phyloP scores from a whole-genome alignment of 1,140 invertebrate genomes.

The Pygmarrhopalites habei region DNA sequence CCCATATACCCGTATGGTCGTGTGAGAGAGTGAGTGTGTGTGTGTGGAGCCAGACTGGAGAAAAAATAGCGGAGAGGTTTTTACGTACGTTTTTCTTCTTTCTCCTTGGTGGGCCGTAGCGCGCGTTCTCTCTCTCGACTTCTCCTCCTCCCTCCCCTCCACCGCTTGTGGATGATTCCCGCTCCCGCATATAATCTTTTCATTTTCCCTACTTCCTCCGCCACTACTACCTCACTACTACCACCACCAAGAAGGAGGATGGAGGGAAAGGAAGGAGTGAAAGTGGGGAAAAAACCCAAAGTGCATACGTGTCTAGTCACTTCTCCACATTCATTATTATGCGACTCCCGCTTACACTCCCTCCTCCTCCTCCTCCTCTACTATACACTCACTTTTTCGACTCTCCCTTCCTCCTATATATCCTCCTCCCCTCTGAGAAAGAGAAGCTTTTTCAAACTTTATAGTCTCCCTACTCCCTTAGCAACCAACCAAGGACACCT shows the following conservation, averaged over 20 bases:
- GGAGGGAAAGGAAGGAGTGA: background rate
- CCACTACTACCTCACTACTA: background rate
- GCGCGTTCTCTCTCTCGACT: background rate
- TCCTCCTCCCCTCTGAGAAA: too few species aligned
- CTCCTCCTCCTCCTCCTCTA: background rate
- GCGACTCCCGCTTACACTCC: background rate
- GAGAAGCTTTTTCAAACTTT: too few species aligned
- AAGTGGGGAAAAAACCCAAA: background rate
- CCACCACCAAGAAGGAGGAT: background rate
- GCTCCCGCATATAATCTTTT: constrained; percentile 18
- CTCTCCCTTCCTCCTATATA: too few species aligned
- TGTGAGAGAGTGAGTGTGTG: background rate
- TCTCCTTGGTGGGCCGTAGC: too few species aligned
- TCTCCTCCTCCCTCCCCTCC: constrained; percentile 2
- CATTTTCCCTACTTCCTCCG: constrained; percentile 2
- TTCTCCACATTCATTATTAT: background rate
- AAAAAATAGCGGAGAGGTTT: too few species aligned
- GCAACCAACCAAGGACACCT: too few species aligned
- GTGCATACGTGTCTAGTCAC: constrained; percentile 1
- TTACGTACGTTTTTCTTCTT: too few species aligned
- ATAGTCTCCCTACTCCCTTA: too few species aligned
- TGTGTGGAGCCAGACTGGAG: too few species aligned
- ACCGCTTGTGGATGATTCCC: constrained; percentile 6
- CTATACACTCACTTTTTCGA: background rate
- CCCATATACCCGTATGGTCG: background rate